These are phyloP conservation scores for Neoniphon sammara DNA, from an alignment of 2,797 vertebrate species.

Conservation along the genomic window DNA sequence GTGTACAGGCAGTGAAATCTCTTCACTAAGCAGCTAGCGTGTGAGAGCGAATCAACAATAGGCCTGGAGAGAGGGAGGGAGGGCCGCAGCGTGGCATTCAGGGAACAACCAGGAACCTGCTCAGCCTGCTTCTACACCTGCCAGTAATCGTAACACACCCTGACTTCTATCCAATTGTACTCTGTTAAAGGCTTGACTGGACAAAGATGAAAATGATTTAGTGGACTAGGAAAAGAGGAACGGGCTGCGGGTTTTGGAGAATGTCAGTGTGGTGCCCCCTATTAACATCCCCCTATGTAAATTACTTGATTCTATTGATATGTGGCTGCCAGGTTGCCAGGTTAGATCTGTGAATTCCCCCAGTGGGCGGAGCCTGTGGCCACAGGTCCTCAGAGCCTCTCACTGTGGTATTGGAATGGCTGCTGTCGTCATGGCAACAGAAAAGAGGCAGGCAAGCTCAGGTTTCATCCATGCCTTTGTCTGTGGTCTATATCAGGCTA, in stretches of 20 bases:
- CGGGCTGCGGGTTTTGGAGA: neutral
- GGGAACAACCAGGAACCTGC: slow-evolving; percentile 73
- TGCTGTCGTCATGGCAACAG: slow-evolving; percentile 76
- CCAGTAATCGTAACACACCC: slow-evolving; percentile 68
- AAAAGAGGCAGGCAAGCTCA: slow-evolving; percentile 65
- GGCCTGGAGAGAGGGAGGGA: slow-evolving; percentile 51
- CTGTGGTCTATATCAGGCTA: slow-evolving; percentile 61
- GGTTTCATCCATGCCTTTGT: slow-evolving; percentile 77
- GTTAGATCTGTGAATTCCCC: slow-evolving; percentile 53
- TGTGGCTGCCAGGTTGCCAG: slow-evolving; percentile 55
- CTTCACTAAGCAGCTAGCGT: slow-evolving; percentile 64
- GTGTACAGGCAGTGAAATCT: slow-evolving; percentile 73
- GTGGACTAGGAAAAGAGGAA: neutral
- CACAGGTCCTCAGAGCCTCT: slow-evolving; percentile 61
- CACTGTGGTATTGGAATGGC: slow-evolving; percentile 35
- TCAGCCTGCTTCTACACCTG: slow-evolving; percentile 81
- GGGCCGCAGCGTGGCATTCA: slow-evolving; percentile 62
- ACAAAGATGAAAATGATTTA: slow-evolving; percentile 12
- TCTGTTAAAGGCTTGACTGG: slow-evolving; percentile 38
- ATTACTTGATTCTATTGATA: slow-evolving; percentile 21
- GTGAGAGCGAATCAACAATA: slow-evolving; percentile 74
- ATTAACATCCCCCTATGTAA: slow-evolving; percentile 23
- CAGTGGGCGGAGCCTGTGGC: slow-evolving; percentile 62
- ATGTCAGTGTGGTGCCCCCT: slow-evolving; percentile 1
- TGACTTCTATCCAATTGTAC: slow-evolving; percentile 42